Conservation (phyloP, 2,888 invertebrate genomes). For the Stegophylla sp. region DNA sequence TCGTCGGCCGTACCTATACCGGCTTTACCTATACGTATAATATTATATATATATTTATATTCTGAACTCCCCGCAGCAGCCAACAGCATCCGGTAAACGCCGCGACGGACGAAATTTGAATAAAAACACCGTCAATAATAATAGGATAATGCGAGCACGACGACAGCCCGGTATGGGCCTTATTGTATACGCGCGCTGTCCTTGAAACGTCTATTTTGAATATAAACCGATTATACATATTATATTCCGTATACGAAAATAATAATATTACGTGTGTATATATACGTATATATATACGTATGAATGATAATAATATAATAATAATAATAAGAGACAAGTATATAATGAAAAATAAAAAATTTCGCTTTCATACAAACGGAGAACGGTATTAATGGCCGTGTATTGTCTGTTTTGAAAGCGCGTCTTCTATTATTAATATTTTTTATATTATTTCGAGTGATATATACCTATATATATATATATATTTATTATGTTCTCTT, state of each 20-base stretch:
- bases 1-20: background rate
- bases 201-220: conserved; percentile 59
- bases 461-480: conserved; percentile 31
- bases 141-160: conserved; percentile 58
- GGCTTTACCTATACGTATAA: background rate
- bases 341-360: conserved; percentile 48
- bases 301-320: conserved; percentile 25
- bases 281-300: background rate
- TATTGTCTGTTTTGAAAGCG: conserved; percentile 59
- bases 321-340: conserved; percentile 57
- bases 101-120: conserved; percentile 57
- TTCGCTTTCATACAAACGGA: conserved; percentile 58
- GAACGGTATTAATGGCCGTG: conserved; percentile 59
- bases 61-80: conserved; percentile 36
- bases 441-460: conserved; percentile 41
- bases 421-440: conserved; percentile 58
- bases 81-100: conserved; percentile 57
- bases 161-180: conserved; percentile 41
- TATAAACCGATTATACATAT: conserved; percentile 59
- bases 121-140: conserved; percentile 59
- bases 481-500: conserved; percentile 41
- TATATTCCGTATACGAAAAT: conserved; percentile 55
- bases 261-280: too few relatives aligned
- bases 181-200: conserved; percentile 45
- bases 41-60: too few relatives aligned